Evolutionary conservation across 2,797 vertebrate genomes (phyloP).

Genomic region (Paedocypris micromegethes): DNA sequence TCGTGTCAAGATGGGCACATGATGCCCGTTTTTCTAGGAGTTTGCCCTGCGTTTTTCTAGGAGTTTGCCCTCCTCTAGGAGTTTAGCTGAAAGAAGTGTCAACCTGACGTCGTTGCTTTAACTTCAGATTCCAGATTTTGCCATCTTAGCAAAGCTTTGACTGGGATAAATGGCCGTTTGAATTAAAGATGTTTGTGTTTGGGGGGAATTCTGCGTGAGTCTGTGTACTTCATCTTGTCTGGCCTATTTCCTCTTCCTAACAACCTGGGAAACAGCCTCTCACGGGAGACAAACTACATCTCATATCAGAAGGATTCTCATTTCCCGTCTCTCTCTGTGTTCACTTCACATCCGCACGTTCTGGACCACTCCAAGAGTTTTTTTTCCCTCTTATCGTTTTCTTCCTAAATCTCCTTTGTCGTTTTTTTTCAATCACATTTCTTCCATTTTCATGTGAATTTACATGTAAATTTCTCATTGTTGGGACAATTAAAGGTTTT

Average conservation of each 20-base stretch:
- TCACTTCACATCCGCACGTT: conserved; percentile 16
- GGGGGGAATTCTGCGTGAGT: background rate
- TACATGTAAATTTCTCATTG: background rate
- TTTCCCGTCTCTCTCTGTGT: conserved; percentile 22
- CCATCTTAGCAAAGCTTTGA: conserved; percentile 22
- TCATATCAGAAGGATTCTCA: conserved; percentile 34
- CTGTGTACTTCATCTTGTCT: conserved; percentile 18
- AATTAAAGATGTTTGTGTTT: conserved; percentile 16
- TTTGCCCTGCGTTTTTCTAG: conserved; percentile 9
- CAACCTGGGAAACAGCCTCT: conserved; percentile 35
- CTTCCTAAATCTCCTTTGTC: background rate
- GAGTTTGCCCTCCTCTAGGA: background rate
- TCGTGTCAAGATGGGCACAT: conserved; percentile 9
- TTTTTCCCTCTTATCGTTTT: conserved; percentile 2
- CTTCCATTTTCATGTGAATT: background rate
- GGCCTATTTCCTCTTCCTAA: conserved; percentile 36
- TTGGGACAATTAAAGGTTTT: too few relatives aligned
- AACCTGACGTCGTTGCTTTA: conserved; percentile 13
- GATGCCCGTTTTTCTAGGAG: conserved; percentile 26
- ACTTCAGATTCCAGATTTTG: conserved; percentile 5
- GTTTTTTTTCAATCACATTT: conserved; percentile 1
- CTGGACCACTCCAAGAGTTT: conserved; percentile 1
- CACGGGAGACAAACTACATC: conserved; percentile 36
- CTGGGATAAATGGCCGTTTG: conserved; percentile 27
- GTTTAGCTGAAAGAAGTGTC: background rate